Evolutionary conservation across 2,113 vertebrate species (phyloP).

Genomic region (Mormoops blainvillei): DNA sequence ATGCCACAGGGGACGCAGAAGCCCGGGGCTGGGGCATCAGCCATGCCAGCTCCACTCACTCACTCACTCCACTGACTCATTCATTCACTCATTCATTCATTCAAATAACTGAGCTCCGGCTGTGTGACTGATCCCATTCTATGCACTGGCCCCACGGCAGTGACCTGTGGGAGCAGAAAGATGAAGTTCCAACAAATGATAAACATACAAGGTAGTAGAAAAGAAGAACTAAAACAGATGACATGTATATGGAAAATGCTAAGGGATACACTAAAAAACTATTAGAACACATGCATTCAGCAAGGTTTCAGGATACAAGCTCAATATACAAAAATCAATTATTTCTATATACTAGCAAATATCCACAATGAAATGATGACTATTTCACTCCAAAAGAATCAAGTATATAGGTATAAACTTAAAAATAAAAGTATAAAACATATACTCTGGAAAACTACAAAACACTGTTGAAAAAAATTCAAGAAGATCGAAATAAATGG

Average conservation of each 20-base stretch:
- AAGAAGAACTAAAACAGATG: not conserved
- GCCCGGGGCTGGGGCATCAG: not conserved
- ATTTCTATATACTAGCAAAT: not conserved
- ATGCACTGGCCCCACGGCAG: not conserved
- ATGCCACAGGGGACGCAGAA: not conserved
- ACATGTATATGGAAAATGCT: not conserved
- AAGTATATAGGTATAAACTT: not conserved
- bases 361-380: not conserved
- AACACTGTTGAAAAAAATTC: not conserved
- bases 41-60: not conserved
- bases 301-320: not conserved
- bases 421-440: not conserved
- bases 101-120: not conserved
- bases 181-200: not conserved
- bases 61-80: not conserved
- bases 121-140: not conserved
- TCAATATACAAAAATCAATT: not conserved
- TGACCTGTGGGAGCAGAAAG: not conserved
- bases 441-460: not conserved
- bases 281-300: not conserved
- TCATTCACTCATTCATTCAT: not conserved
- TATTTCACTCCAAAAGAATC: not conserved
- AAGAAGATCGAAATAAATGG: not conserved
- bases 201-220: not conserved
- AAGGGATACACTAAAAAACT: not conserved